A percentile compares a stretch with the other conserved stretches of the same genome.
phyloP scores from a whole-genome alignment of 2,797 vertebrate genomes.

The Molossus alvarezi region DNA sequence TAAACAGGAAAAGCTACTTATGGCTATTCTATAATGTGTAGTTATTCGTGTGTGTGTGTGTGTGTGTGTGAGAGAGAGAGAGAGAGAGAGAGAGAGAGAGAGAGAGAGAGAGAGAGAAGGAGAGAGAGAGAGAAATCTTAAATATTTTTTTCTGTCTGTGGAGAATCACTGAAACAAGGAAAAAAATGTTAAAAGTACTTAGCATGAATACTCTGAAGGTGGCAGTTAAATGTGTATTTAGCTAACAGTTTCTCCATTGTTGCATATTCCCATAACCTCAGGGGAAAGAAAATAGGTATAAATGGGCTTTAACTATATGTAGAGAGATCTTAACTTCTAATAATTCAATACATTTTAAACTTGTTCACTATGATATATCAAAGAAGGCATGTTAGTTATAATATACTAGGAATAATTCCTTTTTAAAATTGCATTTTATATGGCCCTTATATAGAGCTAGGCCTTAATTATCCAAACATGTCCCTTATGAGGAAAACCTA shows the following conservation, averaged over 20 bases:
- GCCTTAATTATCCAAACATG: neutral
- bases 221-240: neutral
- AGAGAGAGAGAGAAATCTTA: neutral
- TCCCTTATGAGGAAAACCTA: neutral
- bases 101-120: neutral
- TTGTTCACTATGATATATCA: neutral
- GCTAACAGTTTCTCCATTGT: neutral
- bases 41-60: no score
- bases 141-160: neutral
- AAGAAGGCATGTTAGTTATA: neutral
- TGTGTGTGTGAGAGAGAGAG: neutral
- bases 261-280: neutral
- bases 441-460: neutral
- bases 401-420: neutral
- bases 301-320: neutral
- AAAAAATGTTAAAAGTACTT: neutral
- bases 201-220: neutral
- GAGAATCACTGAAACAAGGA: neutral
- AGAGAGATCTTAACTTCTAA: neutral
- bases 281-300: neutral
- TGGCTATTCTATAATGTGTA: neutral
- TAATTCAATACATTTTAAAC: neutral
- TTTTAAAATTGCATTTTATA: neutral
- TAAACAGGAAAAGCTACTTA: neutral
- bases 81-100: neutral